Evolutionary conservation across 2,888 invertebrate genomes (phyloP).

Genomic region (Tetramorium bicarinatum): DNA sequence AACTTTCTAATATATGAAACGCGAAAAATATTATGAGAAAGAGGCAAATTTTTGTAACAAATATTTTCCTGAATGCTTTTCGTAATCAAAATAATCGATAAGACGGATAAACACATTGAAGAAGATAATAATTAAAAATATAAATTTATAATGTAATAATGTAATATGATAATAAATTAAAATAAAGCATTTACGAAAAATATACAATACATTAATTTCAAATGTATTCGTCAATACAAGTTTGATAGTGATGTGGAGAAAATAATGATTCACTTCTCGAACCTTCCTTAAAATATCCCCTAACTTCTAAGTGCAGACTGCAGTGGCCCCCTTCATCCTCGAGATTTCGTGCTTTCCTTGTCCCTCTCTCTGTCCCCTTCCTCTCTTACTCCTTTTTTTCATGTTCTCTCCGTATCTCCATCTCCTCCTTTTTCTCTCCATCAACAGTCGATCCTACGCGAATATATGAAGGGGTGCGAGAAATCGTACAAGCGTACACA

Average conservation of each 20-base stretch:
- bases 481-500: constrained; percentile 83
- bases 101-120: background rate
- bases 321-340: constrained; percentile 77
- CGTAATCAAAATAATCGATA: background rate
- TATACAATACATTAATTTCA: background rate
- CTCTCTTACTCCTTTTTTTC: constrained; percentile 39
- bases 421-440: constrained; percentile 64
- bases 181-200: background rate
- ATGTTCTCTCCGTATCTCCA: constrained; percentile 54
- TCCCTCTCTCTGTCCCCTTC: constrained; percentile 51
- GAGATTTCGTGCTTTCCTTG: constrained; percentile 75
- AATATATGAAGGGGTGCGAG: constrained; percentile 82
- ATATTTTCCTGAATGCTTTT: background rate
- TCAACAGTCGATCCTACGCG: constrained; percentile 75
- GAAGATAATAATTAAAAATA: constrained; percentile 2
- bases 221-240: constrained; percentile 45
- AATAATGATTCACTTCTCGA: constrained; percentile 77
- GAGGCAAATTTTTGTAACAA: background rate
- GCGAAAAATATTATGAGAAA: constrained; percentile 35
- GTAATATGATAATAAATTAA: background rate
- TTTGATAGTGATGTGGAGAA: constrained; percentile 46
- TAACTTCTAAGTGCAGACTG: constrained; percentile 79
- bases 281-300: constrained; percentile 84
- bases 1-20: constrained; percentile 58
- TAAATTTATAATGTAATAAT: background rate